Conservation (phyloP, 2,113 vertebrate species). For the Noturus placidus region DNA sequence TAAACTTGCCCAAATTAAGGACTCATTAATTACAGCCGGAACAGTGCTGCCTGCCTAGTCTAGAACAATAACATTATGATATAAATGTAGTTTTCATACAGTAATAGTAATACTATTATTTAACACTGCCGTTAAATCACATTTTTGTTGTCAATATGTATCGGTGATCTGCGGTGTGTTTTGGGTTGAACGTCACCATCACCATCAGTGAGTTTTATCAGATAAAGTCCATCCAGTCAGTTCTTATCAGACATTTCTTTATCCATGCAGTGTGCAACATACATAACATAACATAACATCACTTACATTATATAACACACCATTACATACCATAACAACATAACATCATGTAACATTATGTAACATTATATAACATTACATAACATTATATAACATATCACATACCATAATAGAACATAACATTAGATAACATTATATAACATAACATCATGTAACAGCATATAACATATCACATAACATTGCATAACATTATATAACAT, state of each 20-base stretch:
- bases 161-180: not conserved
- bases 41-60: not conserved
- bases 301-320: not conserved
- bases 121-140: not conserved
- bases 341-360: too few species aligned
- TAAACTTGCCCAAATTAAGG: not conserved
- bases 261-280: not conserved
- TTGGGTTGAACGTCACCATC: not conserved
- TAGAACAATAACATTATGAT: not conserved
- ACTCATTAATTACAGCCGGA: not conserved
- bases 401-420: not conserved
- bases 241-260: too few species aligned
- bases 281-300: not conserved
- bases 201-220: not conserved
- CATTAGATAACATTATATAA: not conserved
- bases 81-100: not conserved
- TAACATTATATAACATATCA: not conserved
- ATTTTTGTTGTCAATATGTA: not conserved
- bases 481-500: not conserved
- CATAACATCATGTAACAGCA: fast-evolving
- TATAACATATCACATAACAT: not conserved
- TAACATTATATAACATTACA: not conserved
- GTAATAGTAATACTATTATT: not conserved
- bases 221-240: not conserved
- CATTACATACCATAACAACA: not conserved